Evolutionary conservation across 2,113 vertebrate genomes (phyloP).

Genomic region (Crotophaga sulcirostris): DNA sequence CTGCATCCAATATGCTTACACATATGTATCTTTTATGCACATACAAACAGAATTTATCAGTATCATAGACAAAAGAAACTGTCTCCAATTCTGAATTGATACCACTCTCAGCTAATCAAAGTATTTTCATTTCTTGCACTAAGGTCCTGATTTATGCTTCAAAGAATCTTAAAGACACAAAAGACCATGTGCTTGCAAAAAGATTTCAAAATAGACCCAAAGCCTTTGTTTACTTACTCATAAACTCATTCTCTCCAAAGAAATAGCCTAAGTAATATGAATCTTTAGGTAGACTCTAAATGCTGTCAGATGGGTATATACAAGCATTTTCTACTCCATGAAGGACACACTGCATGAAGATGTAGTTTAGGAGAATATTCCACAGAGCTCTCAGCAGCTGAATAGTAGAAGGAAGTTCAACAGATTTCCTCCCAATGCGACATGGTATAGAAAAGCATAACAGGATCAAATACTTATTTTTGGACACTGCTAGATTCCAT

Average conservation of each 20-base stretch:
- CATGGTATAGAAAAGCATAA: background rate
- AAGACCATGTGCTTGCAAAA: background rate
- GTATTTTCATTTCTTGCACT: conserved; percentile 5
- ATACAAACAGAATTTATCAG: background rate
- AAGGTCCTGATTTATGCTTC: background rate
- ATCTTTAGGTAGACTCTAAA: background rate
- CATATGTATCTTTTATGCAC: background rate
- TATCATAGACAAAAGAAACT: background rate
- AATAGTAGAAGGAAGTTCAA: background rate
- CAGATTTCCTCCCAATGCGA: background rate
- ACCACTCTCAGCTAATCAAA: conserved; percentile 47
- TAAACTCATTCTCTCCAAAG: background rate
- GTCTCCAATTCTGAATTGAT: background rate
- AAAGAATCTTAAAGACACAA: conserved; percentile 25
- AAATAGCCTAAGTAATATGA: background rate
- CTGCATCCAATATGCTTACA: background rate
- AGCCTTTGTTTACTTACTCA: background rate
- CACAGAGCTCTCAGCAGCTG: background rate
- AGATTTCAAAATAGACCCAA: conserved; percentile 1
- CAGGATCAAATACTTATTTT: background rate
- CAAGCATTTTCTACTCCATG: background rate
- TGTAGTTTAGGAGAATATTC: background rate
- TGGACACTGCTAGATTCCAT: background rate
- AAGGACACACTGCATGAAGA: background rate
- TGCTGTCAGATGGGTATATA: background rate